phyloP scores from a whole-genome alignment of 1,140 invertebrate genomes.

The Cecropterus lyciades region DNA sequence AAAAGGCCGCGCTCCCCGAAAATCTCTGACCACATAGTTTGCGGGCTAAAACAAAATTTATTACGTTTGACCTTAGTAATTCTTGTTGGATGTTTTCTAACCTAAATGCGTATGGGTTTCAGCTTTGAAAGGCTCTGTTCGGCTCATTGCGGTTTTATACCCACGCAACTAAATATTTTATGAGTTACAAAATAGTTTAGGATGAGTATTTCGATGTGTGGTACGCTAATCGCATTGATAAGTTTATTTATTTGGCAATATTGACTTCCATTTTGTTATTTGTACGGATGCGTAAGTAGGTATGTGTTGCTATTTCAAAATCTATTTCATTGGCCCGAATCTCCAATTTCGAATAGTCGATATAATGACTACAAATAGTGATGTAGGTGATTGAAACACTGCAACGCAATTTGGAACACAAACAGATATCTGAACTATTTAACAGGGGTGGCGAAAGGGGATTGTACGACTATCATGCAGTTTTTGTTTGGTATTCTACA shows the following conservation, averaged over 20 bases:
- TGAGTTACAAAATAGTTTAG: constrained; percentile 74
- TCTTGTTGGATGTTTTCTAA: constrained; percentile 74
- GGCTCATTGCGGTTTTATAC: constrained; percentile 67
- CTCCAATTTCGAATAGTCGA: constrained; percentile 26
- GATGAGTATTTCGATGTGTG: constrained; percentile 42
- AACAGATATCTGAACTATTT: constrained; percentile 30
- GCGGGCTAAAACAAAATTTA: constrained; percentile 80
- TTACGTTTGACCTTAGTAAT: constrained; percentile 81
- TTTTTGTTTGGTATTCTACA: background rate
- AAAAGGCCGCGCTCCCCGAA: constrained; percentile 66
- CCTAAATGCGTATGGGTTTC: constrained; percentile 64
- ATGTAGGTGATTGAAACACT: constrained; percentile 32
- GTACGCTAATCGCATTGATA: constrained; percentile 22
- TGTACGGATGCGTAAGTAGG: constrained; percentile 15
- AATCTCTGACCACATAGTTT: constrained; percentile 78
- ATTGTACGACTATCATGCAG: background rate
- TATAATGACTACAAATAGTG: constrained; percentile 34
- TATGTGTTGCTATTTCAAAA: constrained; percentile 22
- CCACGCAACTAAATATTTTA: constrained; percentile 71
- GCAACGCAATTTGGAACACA: constrained; percentile 32
- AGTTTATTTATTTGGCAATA: constrained; percentile 28
- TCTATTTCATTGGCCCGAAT: constrained; percentile 27
- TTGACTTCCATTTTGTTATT: constrained; percentile 21
- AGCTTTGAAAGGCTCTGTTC: constrained; percentile 67
- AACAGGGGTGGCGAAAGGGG: constrained; percentile 7